phyloP scores from a whole-genome alignment of 2,888 invertebrate genomes.

The Abscondita cerata region DNA sequence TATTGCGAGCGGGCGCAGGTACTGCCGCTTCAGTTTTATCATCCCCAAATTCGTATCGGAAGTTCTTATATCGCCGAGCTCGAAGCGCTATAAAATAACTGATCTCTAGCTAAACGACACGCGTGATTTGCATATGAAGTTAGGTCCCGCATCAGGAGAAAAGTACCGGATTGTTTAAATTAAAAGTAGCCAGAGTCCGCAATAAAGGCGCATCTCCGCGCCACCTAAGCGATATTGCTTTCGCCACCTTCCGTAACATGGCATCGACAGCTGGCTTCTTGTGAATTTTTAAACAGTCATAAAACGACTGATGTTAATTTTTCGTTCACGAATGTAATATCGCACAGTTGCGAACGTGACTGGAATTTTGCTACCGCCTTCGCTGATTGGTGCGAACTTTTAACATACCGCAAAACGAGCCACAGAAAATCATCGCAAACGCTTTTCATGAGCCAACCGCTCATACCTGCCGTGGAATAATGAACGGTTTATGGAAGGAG shows the following conservation, averaged over 20 bases:
- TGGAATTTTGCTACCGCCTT: slow-evolving; percentile 39
- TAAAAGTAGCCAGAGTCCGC: slow-evolving; percentile 49
- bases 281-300: slow-evolving; percentile 60
- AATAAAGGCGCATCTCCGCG: slow-evolving; percentile 34
- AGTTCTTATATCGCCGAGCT: slow-evolving; percentile 48
- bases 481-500: slow-evolving; percentile 30
- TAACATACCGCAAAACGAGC: slow-evolving; percentile 33
- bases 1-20: slow-evolving; percentile 49
- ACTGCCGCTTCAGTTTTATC: slow-evolving; percentile 45
- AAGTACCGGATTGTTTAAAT: slow-evolving; percentile 52
- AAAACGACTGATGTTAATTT: slow-evolving; percentile 61
- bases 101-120: slow-evolving; percentile 56
- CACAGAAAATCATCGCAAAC: slow-evolving; percentile 26
- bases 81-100: slow-evolving; percentile 55
- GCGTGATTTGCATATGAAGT: slow-evolving; percentile 58
- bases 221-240: slow-evolving; percentile 45
- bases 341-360: slow-evolving; percentile 48
- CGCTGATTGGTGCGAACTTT: slow-evolving; percentile 36
- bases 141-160: slow-evolving; percentile 31
- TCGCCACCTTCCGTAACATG: slow-evolving; percentile 46
- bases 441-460: slow-evolving; percentile 27
- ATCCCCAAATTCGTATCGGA: slow-evolving; percentile 39
- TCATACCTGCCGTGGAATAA: slow-evolving; percentile 32
- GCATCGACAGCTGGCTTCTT: slow-evolving; percentile 47
- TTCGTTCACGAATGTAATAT: slow-evolving; percentile 58